Evolutionary conservation across 2,113 vertebrate species (phyloP).

Genomic region (Anser cygnoides): DNA sequence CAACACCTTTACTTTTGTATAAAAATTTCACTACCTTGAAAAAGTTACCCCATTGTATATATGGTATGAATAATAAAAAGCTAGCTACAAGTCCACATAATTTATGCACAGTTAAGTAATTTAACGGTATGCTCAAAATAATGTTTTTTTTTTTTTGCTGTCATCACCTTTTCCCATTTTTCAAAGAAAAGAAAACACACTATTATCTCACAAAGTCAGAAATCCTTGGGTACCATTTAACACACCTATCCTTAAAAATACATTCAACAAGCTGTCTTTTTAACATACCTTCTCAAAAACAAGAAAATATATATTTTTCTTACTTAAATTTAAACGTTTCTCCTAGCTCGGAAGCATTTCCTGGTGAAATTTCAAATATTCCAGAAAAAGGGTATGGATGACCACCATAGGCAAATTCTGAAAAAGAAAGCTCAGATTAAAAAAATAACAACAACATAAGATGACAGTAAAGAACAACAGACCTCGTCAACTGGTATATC

Average conservation of each 20-base stretch:
- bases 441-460: background rate
- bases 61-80: background rate
- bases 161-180: background rate
- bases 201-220: background rate
- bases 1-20: background rate
- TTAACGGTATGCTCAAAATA: background rate
- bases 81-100: background rate
- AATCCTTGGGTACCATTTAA: background rate
- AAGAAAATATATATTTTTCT: slow-evolving; percentile 60
- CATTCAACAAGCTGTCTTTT: background rate
- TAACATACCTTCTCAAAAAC: background rate
- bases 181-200: background rate
- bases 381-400: slow-evolving; percentile 99
- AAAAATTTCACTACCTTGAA: background rate
- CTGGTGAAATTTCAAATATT: slow-evolving; percentile 97
- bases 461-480: background rate
- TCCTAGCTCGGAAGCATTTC: slow-evolving; percentile 94
- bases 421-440: slow-evolving; percentile 73
- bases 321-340: slow-evolving; percentile 99
- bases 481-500: background rate
- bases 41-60: background rate
- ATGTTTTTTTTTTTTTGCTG: background rate
- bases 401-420: slow-evolving; percentile 98
- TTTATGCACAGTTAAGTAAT: background rate
- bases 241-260: background rate